phyloP scores from a whole-genome alignment of 2,797 vertebrate species.

The Manis javanica region DNA sequence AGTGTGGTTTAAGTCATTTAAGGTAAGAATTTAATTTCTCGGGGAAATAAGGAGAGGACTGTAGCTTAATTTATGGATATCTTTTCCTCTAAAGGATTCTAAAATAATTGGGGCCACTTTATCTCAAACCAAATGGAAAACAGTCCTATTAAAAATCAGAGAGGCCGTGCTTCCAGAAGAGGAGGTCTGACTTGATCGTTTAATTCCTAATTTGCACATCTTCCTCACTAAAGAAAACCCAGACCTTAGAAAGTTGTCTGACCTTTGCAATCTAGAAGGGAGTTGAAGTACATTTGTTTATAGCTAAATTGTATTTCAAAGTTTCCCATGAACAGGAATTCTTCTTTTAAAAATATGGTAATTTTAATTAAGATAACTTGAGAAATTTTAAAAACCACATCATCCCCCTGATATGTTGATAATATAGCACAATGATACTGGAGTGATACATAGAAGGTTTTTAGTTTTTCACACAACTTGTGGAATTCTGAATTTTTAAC shows the following conservation, averaged over 20 bases:
- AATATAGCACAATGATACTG: not conserved
- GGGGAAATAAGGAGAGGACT: constrained; percentile 63
- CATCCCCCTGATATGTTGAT: not conserved
- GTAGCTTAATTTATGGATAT: constrained; percentile 77
- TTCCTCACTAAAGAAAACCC: constrained; percentile 66
- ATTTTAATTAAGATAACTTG: constrained; percentile 46
- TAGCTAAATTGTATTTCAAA: constrained; percentile 52
- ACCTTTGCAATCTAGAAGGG: constrained; percentile 66
- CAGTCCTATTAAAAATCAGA: constrained; percentile 74
- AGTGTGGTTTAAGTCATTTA: constrained; percentile 72
- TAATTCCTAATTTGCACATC: constrained; percentile 78
- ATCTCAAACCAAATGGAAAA: constrained; percentile 68
- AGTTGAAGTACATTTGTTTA: constrained; percentile 55
- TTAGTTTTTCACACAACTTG: not conserved
- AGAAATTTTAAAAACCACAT: not conserved
- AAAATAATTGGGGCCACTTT: constrained; percentile 74
- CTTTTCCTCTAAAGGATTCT: constrained; percentile 75
- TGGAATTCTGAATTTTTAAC: not conserved
- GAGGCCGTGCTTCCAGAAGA: constrained; percentile 49
- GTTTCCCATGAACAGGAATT: not conserved
- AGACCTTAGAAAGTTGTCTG: constrained; percentile 55
- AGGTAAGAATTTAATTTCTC: constrained; percentile 74
- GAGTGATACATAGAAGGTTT: not conserved
- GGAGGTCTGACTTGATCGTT: constrained; percentile 66
- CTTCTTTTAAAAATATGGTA: not conserved